Base-by-base conservation (phyloP, 2,888 invertebrate genomes). In the Eulithis testata region DNA sequence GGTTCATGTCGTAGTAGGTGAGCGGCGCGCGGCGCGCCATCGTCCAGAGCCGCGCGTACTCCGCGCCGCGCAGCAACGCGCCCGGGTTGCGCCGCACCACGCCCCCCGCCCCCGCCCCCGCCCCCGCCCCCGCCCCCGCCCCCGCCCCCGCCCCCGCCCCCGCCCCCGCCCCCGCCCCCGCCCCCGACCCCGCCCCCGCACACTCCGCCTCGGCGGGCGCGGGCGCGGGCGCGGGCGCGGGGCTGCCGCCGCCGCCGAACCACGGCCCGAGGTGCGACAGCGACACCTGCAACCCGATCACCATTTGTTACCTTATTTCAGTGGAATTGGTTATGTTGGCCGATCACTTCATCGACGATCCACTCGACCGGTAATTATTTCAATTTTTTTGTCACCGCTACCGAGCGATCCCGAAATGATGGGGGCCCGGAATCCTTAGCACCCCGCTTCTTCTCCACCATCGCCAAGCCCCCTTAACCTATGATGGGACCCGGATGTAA, bases 1-100 rank as follows among this genome's bases (percentile, higher is more conserved):
- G 94, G 89, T 99, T 99, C 99, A 99, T 99, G 84, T 99, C 99
- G 88, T 99, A 99, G 90, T 98, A 99, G 0, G 99, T 99, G 51
- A 99, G 94, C 0, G 99, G 99, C 76, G 99, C 98, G 81, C 98
- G 97, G 75, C 96, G 96, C 1, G 97, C 97, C 0, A 96, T 96
- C 95, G 96, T 96, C 86, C 97, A 97, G 86, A 98, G 98, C n/a
- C 99, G 94, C 76, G 97, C 97, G 90, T 99, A 99, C 86, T 99
- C 99, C 0, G 99, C 97, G 6, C 99, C 99, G 55, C 99, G 96
- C 87, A 99, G 97, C 68, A 99, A 91, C 89, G 98, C 98, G 83
- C 98, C 94, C 0, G 99, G 99, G 94, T 99, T 99, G 61, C 99
- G 95, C 98, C 99, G 99, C 47, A 91, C 98, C 97, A 85, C 97